Evolutionary conservation across 2,888 invertebrate species (phyloP), one percentile per base, ranked within the genome.

Genomic region (Scaptomyza reducta): DNA sequence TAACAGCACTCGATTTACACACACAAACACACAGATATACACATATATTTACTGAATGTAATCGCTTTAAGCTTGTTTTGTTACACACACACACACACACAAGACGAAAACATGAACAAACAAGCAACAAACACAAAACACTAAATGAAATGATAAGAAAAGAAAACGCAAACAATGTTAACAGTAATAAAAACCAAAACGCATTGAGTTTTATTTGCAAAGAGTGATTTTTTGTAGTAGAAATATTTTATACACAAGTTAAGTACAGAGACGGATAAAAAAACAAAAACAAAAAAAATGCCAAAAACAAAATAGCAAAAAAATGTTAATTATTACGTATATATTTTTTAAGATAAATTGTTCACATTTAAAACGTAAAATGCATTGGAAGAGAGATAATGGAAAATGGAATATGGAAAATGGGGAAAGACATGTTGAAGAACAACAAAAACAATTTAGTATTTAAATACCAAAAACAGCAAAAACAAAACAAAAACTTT

Each of bases 281-380:
- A 33, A n/a, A 14, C 5, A 44, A 54, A 29, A 33, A 38, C 64
- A 2, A n/a, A 70, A 67, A 49, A 47, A 42, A 41, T 25, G 58
- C 64, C 68, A 51, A 56, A 41, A 27, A 14, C 49, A 27, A 61
- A 66, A 83, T 79, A 86, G 73, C 63, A 64, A 77, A 77, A 77
- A 77, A 86, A 81, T 89, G 85, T 85, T 85, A 88, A 88, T 88
- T 88, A 85, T 87, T 85, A 85, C 85, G 80, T 85, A 82, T 89
- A 88, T 89, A 85, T 89, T 89, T 89, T 87, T 87, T 83, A 89
- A 83, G 76, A 88, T 66, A 79, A 87, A 89, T 87, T 89, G 86
- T 89, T 86, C 84, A 83, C 71, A 82, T 70, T 69, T 69, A 73
- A 67, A 70, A 63, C 70, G 54, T 70, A 82, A 64, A 61, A 42